phyloP scores from a whole-genome alignment of 2,113 vertebrate species.

The Seriola rivoliana region DNA sequence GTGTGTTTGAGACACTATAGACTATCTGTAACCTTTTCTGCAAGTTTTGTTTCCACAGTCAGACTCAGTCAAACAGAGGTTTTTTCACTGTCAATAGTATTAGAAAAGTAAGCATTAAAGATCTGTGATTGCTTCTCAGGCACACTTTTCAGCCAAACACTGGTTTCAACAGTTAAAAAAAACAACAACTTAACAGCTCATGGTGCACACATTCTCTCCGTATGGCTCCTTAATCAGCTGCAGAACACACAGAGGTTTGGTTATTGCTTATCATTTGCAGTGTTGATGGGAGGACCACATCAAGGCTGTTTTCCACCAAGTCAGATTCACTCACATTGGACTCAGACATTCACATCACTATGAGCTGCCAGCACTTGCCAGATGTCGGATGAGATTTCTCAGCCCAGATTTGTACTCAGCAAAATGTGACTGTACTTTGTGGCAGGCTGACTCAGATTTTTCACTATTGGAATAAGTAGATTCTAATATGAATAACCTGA shows the following conservation, averaged over 20 bases:
- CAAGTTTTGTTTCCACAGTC: conserved; percentile 12
- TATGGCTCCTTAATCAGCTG: not conserved
- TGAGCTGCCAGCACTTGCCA: not conserved
- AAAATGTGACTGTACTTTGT: not conserved
- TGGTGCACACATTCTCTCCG: too few relatives aligned
- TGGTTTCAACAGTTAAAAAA: not conserved
- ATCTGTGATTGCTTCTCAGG: not conserved
- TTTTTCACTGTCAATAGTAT: not conserved
- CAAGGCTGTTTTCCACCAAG: not conserved
- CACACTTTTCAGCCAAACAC: not conserved
- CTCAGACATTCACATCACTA: not conserved
- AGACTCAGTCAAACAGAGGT: not conserved
- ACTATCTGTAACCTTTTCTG: not conserved
- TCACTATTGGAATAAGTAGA: not conserved
- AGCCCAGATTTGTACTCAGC: not conserved
- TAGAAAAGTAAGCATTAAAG: not conserved
- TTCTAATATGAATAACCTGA: not conserved
- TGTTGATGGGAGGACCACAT: not conserved
- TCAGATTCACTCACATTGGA: not conserved
- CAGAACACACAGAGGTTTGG: not conserved
- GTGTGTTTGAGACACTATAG: conserved; percentile 12
- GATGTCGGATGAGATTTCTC: conserved; percentile 11
- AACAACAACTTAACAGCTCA: not conserved
- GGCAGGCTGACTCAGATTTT: not conserved
- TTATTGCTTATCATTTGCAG: not conserved